Evolutionary conservation across 2,113 vertebrate genomes (phyloP), one percentile per base, ranked within the genome.

Genomic region (Stigmatopora nigra): DNA sequence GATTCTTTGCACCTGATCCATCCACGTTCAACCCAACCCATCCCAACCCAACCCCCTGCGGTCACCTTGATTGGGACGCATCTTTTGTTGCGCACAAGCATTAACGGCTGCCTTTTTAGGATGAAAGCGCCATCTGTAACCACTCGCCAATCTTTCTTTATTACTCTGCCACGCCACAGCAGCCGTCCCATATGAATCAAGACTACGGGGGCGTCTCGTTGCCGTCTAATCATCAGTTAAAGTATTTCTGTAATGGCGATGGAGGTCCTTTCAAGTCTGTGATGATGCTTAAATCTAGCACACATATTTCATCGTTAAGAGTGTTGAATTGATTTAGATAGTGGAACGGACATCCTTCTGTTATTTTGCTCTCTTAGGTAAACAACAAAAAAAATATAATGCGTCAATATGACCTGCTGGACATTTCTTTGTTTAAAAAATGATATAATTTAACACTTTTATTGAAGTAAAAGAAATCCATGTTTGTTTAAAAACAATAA

Each of bases 1-100:
- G 51, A 63, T 67, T 55, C 77, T 86, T 87, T 63, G 70, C 78
- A 78, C 84, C 81, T 83, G 79, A 82, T 75, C 71, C 72, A 78
- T 84, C 87, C 83, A 86, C 82, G 79, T 81, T 76, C 74, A 72
- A 58, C 19, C 25, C 65, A 48, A 48, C 51, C 53, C 65, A 48
- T 16, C 51, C 53, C 25, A 31, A 31, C 25, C 25, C 25, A 31
- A 31, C 25, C 15, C 72, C 63, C 48, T 70, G 65, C 78, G 74
- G 79, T 88, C 74, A 76, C 64, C 74, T 79, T 82, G 62, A 65
- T 68, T 7, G 38, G 58, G 51, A 17, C 57, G 45, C 56, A 17
- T 64, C 69, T 63, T 80, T 73, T 71, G 61, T 67, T 47, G 55
- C 13, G 71, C 82, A 72, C 77, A 83, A 75, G 80, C 72, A 66